phyloP scores from a whole-genome alignment of 2,797 vertebrate species.

The Notolabrus celidotus region DNA sequence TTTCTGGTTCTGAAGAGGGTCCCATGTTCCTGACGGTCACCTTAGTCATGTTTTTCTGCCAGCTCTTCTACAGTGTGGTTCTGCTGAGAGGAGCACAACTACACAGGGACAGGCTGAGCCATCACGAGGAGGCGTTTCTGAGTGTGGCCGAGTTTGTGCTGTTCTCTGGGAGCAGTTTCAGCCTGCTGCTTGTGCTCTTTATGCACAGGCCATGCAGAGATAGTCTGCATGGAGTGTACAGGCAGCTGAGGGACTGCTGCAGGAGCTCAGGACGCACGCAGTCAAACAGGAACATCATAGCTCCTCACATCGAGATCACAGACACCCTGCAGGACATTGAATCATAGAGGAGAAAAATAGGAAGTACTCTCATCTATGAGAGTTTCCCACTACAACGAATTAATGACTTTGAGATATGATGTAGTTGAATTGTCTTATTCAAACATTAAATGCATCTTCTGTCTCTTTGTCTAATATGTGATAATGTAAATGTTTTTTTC shows the following conservation, averaged over 20 bases:
- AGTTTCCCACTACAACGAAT: not conserved
- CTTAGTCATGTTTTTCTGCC: conserved; percentile 59
- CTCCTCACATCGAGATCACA: conserved; percentile 77
- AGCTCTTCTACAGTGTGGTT: conserved; percentile 80
- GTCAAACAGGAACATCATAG: conserved; percentile 77
- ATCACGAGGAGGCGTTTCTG: conserved; percentile 64
- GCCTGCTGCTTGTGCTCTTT: conserved; percentile 74
- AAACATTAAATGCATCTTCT: conserved; percentile 1
- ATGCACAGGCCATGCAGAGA: conserved; percentile 79
- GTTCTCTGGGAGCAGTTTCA: conserved; percentile 83
- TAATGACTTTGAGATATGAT: not conserved
- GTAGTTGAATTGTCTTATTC: not conserved
- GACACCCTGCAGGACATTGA: conserved; percentile 72
- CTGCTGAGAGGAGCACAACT: conserved; percentile 75
- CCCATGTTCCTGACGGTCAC: conserved; percentile 48
- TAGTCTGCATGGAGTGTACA: conserved; percentile 53
- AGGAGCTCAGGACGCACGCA: conserved; percentile 52
- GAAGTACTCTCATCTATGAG: not conserved
- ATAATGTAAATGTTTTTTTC: conserved; percentile 14
- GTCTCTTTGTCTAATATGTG: not conserved
- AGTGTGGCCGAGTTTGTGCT: conserved; percentile 84
- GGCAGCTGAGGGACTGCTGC: conserved; percentile 72
- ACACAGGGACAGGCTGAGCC: conserved; percentile 7
- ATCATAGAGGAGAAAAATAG: conserved; percentile 31
- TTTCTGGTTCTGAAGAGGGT: conserved; percentile 69